Evolutionary conservation across 1,140 invertebrate species (phyloP).

Genomic region (Drosophila asahinai): DNA sequence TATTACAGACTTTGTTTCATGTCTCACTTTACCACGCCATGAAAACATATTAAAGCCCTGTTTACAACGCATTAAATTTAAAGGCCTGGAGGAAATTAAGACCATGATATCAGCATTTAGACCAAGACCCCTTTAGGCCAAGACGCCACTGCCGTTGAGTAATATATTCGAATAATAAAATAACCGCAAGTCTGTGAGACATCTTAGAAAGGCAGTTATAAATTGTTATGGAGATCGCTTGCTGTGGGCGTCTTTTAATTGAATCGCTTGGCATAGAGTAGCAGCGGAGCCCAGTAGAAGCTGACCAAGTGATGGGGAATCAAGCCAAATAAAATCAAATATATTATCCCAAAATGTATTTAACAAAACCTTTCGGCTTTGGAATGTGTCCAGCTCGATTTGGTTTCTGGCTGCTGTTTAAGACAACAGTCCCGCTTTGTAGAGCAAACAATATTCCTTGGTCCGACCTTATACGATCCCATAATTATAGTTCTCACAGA

Average conservation of each 20-base stretch:
- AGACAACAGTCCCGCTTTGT: conserved; percentile 2
- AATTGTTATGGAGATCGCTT: conserved; percentile 74
- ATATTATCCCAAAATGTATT: conserved; percentile 32
- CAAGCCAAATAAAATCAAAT: conserved; percentile 56
- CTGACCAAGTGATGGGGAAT: conserved; percentile 54
- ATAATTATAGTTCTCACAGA: conserved; percentile 43
- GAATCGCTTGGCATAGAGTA: conserved; percentile 60
- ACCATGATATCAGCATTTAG: background rate
- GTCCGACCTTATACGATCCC: conserved; percentile 18
- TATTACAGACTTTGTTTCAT: background rate
- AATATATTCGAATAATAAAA: conserved; percentile 76
- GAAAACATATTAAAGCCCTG: background rate
- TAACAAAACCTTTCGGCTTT: conserved; percentile 18
- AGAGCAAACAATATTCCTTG: conserved; percentile 7
- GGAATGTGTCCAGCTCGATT: conserved; percentile 30
- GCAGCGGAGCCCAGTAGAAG: conserved; percentile 27
- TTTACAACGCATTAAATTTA: conserved; percentile 3
- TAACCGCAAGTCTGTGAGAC: conserved; percentile 63
- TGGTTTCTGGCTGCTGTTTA: conserved; percentile 44
- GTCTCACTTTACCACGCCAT: background rate
- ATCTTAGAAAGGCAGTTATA: conserved; percentile 70
- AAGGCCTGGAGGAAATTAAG: background rate
- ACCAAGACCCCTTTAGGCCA: conserved; percentile 11
- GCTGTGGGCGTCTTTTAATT: conserved; percentile 77
- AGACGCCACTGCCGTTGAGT: conserved; percentile 40